Evolutionary conservation across 1,140 invertebrate species (phyloP).

Genomic region (Lepidurus apus): DNA sequence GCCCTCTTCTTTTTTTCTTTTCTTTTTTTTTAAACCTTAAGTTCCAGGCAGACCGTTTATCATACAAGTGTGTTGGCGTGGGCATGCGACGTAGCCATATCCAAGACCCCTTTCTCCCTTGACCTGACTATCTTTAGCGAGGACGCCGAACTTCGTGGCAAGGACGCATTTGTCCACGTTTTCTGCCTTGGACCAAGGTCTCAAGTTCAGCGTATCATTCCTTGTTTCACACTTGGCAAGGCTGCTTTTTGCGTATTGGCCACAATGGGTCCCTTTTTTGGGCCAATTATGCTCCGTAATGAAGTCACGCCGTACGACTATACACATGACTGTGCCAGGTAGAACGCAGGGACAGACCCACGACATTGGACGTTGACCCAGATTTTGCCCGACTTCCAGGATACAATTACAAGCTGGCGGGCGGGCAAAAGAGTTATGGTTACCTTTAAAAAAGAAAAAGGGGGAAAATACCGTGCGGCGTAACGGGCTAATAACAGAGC

Average conservation of each 20-base stretch:
- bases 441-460: no score
- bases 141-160: background rate
- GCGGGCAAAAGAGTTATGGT: background rate
- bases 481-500: background rate
- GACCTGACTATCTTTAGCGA: background rate
- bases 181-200: background rate
- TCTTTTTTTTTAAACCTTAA: background rate
- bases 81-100: background rate
- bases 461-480: background rate
- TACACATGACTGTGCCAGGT: background rate
- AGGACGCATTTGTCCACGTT: background rate
- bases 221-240: background rate
- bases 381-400: background rate
- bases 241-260: background rate
- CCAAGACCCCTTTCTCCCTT: background rate
- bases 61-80: background rate
- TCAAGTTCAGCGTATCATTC: background rate
- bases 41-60: background rate
- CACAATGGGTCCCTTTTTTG: background rate
- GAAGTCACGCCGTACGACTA: background rate
- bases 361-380: background rate
- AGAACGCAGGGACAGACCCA: background rate
- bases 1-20: background rate
- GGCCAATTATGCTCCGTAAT: background rate
- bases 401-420: background rate